Percentiles rank a stretch among this genome's conserved stretches.
Conservation (phyloP, 2,113 vertebrate genomes). For the Anseranas semipalmata region DNA sequence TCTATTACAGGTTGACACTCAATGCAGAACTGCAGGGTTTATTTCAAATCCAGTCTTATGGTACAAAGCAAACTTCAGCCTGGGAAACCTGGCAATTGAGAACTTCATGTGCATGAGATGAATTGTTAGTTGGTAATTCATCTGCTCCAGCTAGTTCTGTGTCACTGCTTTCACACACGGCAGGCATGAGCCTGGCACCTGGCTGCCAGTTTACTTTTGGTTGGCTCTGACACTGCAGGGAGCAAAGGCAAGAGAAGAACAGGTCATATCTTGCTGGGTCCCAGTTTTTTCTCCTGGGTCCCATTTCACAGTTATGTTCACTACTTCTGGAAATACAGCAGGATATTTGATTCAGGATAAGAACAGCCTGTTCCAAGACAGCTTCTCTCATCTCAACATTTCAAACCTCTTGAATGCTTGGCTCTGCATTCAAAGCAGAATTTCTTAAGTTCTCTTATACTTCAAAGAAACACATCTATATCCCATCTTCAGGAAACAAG, state of each 20-base stretch:
- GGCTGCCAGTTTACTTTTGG: background rate
- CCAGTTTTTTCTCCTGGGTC: background rate
- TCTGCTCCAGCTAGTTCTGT: background rate
- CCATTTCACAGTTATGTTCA: background rate
- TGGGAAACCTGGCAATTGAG: background rate
- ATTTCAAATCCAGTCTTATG: background rate
- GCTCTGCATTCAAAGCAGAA: background rate
- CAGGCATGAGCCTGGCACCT: background rate
- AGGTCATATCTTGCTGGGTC: background rate
- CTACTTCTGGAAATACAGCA: background rate
- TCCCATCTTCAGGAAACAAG: background rate
- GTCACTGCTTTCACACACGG: background rate
- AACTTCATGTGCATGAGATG: background rate
- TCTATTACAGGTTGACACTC: background rate
- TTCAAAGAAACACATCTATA: background rate
- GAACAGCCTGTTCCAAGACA: conserved; percentile 25
- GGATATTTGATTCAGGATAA: conserved; percentile 7
- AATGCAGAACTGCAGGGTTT: background rate
- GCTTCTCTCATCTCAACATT: background rate
- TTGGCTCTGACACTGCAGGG: background rate
- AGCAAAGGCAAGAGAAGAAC: background rate
- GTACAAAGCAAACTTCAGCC: background rate
- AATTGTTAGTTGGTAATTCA: background rate
- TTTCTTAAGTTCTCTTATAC: background rate
- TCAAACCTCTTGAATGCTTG: background rate